Evolutionary conservation across 2,888 invertebrate genomes (phyloP), one percentile per base, ranked within the genome.

Genomic region (Taphrorychus bicolor): DNA sequence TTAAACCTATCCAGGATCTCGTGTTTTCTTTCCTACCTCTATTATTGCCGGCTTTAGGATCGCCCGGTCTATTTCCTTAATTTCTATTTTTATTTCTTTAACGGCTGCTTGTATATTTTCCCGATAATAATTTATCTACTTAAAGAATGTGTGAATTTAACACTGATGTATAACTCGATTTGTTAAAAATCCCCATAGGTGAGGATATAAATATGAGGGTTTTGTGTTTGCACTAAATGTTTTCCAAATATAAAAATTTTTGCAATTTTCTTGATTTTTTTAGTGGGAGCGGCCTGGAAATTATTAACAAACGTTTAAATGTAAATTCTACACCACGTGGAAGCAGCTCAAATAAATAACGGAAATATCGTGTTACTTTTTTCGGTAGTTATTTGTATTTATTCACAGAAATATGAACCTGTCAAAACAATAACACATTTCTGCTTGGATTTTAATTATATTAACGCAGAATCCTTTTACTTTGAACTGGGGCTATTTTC

Each of bases 1-100:
- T 45, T 17, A 45, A 32, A 32, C 56, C 40, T 23, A 51, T 56
- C 45, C 54, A 9, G 40, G 48, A 63, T 63, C 54, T 32, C 60
- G 57, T 66, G 56, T 70, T 70, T 66, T 40, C 54, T 51, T 58
- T 56, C 40, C 14, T n/a, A 32, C 56, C 17, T 56, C 56, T 14
- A 45, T 45, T 32, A 32, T 32, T 32, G 32, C 32, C 32, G 32
- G 32, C 32, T 32, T 32, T 32, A 32, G 11, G 32, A 32, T 32
- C 32, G 11, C 48, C 48, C 17, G 16, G 18, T 48, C 48, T 48
- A 53, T 53, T 53, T 53, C 53, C 53, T 53, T 53, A 53, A 53
- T 23, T 23, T 53, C 53, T 53, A 53, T 53, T 53, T 53, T 53
- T 53, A 53, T 53, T 53, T 24, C 14, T 53, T 23, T 23, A 53